These are phyloP conservation scores for Arbacia lixula DNA, from an alignment of 53 echinoderm and acorn worm species.

Conservation along the genomic window DNA sequence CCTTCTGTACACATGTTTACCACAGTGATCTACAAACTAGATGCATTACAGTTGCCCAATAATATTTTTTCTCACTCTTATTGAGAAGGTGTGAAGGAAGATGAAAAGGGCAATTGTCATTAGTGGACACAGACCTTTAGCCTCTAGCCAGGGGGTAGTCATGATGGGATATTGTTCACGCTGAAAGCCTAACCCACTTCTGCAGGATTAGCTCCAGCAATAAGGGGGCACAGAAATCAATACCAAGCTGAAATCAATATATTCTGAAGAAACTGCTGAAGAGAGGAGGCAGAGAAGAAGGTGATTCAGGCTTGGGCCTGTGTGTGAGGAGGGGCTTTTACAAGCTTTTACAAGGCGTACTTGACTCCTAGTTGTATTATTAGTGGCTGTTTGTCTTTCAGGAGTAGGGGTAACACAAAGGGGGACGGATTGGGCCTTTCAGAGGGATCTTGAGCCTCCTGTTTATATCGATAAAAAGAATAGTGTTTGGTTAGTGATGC, in stretches of 20 bases:
- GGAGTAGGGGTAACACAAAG: no score
- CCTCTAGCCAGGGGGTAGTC: slow-evolving; percentile 7
- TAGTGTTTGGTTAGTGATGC: not conserved
- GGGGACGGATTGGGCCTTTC: no score
- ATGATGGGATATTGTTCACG: slow-evolving; percentile 20
- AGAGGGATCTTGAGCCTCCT: slow-evolving; percentile 2
- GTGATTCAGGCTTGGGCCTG: not conserved
- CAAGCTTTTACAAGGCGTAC: not conserved
- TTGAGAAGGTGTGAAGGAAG: no score
- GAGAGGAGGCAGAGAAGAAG: not conserved
- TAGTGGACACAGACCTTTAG: no score
- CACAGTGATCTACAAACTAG: no score
- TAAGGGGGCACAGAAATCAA: slow-evolving; percentile 2
- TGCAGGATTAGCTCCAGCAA: slow-evolving; percentile 19
- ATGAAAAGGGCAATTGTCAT: no score
- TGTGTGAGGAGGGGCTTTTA: not conserved
- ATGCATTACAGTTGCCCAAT: no score
- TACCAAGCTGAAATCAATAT: slow-evolving; percentile 9
- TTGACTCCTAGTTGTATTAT: slow-evolving; percentile 11
- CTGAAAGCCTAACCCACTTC: slow-evolving; percentile 17
- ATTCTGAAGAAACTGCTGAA: slow-evolving; percentile 10
- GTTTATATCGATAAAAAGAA: slow-evolving; percentile 7
- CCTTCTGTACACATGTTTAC: no score
- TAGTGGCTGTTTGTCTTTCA: slow-evolving; percentile 18
- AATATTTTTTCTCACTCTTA: no score